Conservation (phyloP, 2,888 invertebrate genomes). For the Taenaris catops region DNA sequence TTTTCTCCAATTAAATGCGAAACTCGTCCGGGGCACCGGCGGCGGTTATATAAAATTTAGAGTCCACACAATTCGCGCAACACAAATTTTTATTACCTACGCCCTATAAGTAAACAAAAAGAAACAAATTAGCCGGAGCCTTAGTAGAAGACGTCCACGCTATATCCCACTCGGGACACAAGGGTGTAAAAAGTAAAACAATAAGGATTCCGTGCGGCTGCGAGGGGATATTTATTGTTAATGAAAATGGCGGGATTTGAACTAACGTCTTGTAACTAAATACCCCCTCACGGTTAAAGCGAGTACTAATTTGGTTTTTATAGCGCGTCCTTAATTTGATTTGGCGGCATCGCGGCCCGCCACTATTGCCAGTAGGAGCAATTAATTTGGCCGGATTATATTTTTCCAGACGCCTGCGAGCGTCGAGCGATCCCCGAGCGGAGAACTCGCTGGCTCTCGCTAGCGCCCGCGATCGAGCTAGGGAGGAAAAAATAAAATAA, state of each 20-base stretch:
- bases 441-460: slow-evolving; percentile 29
- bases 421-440: slow-evolving; percentile 37
- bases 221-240: slow-evolving; percentile 80
- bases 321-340: slow-evolving; percentile 80
- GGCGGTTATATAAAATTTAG: slow-evolving; percentile 77
- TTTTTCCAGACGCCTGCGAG: slow-evolving; percentile 56
- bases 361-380: slow-evolving; percentile 76
- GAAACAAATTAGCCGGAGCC: slow-evolving; percentile 69
- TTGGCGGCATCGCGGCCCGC: slow-evolving; percentile 76
- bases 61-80: slow-evolving; percentile 78
- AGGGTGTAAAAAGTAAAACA: slow-evolving; percentile 80
- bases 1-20: slow-evolving; percentile 78
- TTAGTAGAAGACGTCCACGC: slow-evolving; percentile 58
- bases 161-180: slow-evolving; percentile 67
- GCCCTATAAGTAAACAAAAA: slow-evolving; percentile 74
- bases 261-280: slow-evolving; percentile 81
- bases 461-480: slow-evolving; percentile 42
- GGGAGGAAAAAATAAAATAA: slow-evolving; percentile 77
- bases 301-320: slow-evolving; percentile 81
- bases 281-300: slow-evolving; percentile 79
- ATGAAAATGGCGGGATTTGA: slow-evolving; percentile 80
- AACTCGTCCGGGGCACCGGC: slow-evolving; percentile 60
- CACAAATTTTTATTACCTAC: slow-evolving; percentile 77
- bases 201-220: slow-evolving; percentile 76
- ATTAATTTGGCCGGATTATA: slow-evolving; percentile 80